Evolutionary conservation across 2,888 invertebrate genomes (phyloP), one percentile per base, ranked within the genome.

Genomic region (Tinea trinotella): DNA sequence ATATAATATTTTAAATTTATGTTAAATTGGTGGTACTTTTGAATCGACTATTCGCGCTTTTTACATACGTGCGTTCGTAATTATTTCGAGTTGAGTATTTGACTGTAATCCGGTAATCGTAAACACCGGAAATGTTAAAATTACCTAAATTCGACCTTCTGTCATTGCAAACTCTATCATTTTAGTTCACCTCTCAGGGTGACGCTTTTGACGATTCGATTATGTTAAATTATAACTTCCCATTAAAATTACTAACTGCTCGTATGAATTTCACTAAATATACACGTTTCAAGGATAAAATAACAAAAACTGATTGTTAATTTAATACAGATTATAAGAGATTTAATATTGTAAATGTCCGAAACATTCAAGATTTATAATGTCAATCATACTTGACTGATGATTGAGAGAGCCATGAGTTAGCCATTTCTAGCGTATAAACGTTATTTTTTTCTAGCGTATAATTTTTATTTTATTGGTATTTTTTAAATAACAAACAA

Each of bases 61-160:
- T n/a, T n/a, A n/a, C n/a, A n/a, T n/a, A 40, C 13, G 1, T 40
- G 1, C n/a, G 13, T 6, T 40, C 40, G 40, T 15, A 15, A 15
- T 40, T 15, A 15, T 4, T 40, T 40, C 40, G n/a, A 40, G 13
- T 40, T 40, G 24, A 24, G 6, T 24, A 24, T 24, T 24, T 24
- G 40, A 40, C 40, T 40, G 2, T 12, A 13, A 40, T 40, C 12
- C 40, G 40, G 40, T 40, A 40, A 40, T 40, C 40, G 13, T 40
- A 40, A 40, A 40, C 40, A 50, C 50, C 50, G 50, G 50, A 50
- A 50, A 24, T 13, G 13, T 50, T 24, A 50, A 50, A 50, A 50
- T 50, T 22, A 24, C 13, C 22, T 18, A 18, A 50, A 50, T 50
- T 1, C 24, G 50, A 24, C 50, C 50, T 50, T 50, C 50, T 50